Conservation (phyloP, 2,113 vertebrate species). For the Clinocottus analis region DNA sequence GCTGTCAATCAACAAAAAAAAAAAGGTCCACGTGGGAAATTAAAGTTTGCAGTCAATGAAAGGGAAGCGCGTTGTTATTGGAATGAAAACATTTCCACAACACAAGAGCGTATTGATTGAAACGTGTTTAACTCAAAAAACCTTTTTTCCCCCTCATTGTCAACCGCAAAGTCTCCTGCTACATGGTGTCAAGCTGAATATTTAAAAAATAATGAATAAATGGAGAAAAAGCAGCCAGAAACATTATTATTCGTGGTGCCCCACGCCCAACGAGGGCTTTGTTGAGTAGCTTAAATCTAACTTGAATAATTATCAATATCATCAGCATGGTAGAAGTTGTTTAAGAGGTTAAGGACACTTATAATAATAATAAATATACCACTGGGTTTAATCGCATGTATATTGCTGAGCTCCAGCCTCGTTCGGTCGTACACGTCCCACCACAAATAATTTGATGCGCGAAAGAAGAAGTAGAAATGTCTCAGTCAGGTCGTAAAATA, state of each 20-base stretch:
- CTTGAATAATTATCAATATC: conserved; percentile 26
- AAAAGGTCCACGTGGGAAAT: conserved; percentile 24
- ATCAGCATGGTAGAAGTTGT: conserved; percentile 39
- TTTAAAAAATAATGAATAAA: conserved; percentile 14
- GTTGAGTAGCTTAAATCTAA: conserved; percentile 58
- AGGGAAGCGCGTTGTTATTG: conserved; percentile 35
- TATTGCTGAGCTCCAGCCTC: conserved; percentile 23
- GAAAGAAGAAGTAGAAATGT: conserved; percentile 58
- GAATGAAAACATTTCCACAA: conserved; percentile 63
- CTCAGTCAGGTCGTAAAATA: conserved; percentile 6
- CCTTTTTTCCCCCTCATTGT: conserved; percentile 36
- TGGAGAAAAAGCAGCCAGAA: conserved; percentile 8
- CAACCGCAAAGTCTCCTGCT: conserved; percentile 55
- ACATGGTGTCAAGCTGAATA: conserved; percentile 28
- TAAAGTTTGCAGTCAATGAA: neutral
- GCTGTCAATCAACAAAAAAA: conserved; percentile 16
- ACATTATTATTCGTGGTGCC: conserved; percentile 20
- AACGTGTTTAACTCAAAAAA: conserved; percentile 8
- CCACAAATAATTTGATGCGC: conserved; percentile 60
- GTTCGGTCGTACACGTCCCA: conserved; percentile 19
- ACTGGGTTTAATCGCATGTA: conserved; percentile 59
- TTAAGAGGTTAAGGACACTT: conserved; percentile 83
- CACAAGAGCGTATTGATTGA: conserved; percentile 41
- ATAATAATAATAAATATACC: conserved; percentile 27
- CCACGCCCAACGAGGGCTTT: neutral